Conservation (phyloP, 2,888 invertebrate species). For the Plagiodera versicolora region DNA sequence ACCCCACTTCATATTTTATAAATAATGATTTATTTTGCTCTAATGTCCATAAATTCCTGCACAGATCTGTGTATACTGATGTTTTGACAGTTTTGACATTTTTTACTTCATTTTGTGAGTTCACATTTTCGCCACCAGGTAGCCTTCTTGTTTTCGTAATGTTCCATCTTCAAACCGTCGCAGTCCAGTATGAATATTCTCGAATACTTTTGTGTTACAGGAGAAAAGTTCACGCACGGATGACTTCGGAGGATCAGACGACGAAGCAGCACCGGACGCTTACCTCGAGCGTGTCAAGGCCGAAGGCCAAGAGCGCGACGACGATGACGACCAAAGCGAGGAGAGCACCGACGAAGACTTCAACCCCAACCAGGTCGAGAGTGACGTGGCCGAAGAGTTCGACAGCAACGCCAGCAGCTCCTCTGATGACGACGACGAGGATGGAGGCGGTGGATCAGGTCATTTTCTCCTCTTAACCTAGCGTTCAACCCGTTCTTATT, state of each 20-base stretch:
- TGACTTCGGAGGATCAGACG: conserved; percentile 92
- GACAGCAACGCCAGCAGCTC: conserved; percentile 49
- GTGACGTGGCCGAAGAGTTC: conserved; percentile 78
- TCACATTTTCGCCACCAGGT: too few species aligned
- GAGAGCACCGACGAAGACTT: conserved; percentile 90
- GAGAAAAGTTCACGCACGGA: conserved; percentile 79
- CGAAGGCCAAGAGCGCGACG: conserved; percentile 83
- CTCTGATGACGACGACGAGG: conserved; percentile 48
- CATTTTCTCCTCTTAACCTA: too few species aligned
- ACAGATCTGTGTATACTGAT: too few species aligned
- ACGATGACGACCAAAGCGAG: conserved; percentile 65
- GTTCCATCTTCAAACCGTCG: too few species aligned
- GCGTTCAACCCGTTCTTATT: too few species aligned
- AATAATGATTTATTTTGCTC: too few species aligned
- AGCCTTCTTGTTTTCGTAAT: too few species aligned
- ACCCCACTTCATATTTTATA: too few species aligned
- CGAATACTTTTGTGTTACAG: conserved; percentile 51
- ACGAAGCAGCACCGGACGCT: conserved; percentile 92
- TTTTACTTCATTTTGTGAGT: too few species aligned
- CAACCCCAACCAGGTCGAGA: conserved; percentile 81
- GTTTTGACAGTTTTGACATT: too few species aligned
- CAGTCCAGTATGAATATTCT: too few species aligned
- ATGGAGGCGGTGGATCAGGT: conserved; percentile 34
- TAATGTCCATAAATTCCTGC: too few species aligned
- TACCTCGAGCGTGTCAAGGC: conserved; percentile 95